Evolutionary conservation across 2,797 vertebrate genomes (phyloP), one percentile per base, ranked within the genome.

Genomic region (Glyptemys insculpta): DNA sequence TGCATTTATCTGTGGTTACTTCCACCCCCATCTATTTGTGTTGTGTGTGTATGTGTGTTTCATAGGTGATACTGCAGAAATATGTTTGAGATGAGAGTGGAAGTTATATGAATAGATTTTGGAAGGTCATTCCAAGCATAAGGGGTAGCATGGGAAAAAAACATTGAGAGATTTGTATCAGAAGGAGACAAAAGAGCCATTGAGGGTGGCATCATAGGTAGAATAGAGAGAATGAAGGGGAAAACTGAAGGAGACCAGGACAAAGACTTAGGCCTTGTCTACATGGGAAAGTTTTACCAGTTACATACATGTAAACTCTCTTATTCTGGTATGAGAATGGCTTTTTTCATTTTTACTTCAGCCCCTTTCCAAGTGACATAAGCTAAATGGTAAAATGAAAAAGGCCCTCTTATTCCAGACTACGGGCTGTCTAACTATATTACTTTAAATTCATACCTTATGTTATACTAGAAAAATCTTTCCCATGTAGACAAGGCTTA

Each of bases 131-230:
- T 16, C 9, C 37, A 59, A 0, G 1, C 29, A 9, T 56, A 86
- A 86, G 16, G 56, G 2, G 8, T 57, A 0, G 0, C 12, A 78
- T 49, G 74, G 54, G 44, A 49, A 78, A 44, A 76, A 78, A 31
- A 78, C n/a, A 44, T 23, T 44, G n/a, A 56, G 56, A 79, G 37
- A 62, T 62, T 94, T 85, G 12, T 44, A 79, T 0, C 12, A 52
- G 47, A 68, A 14, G 19, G 18, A 83, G 0, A 0, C 3, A 52
- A 0, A 8, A 7, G n/a, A 47, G 44, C 44, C 47, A 29, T 31
- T 31, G 19, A 37, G 23, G 79, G 3, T 74, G 37, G 2, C 34
- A 15, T 52, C n/a, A 54, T 15, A 44, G 37, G 41, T 50, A 27
- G 12, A 0, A 14, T 50, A 37, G 10, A 68, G 12, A 72, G 34